phyloP scores from a whole-genome alignment of 2,888 invertebrate species.

The Loripinus fragilis region DNA sequence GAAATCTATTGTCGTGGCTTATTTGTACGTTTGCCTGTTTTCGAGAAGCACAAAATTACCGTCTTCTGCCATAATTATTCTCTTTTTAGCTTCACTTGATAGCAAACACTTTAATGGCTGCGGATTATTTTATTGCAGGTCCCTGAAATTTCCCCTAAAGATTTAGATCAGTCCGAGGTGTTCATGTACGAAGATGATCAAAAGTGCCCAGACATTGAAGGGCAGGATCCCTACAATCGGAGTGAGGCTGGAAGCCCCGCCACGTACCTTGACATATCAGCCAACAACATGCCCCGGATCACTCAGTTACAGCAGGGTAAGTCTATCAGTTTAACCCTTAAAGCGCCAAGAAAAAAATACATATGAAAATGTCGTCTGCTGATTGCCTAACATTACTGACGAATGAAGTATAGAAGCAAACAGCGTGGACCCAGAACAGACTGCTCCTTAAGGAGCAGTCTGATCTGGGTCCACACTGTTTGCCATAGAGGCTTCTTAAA shows the following conservation, averaged over 20 bases:
- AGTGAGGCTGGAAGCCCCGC: slow-evolving; percentile 39
- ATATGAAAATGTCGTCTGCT: too few species aligned
- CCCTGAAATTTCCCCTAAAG: slow-evolving; percentile 49
- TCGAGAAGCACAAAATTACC: too few species aligned
- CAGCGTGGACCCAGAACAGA: too few species aligned
- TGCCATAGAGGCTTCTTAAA: too few species aligned
- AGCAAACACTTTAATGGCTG: too few species aligned
- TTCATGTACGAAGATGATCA: slow-evolving; percentile 58
- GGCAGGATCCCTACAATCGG: slow-evolving; percentile 1
- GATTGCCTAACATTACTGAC: too few species aligned
- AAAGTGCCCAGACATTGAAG: neutral
- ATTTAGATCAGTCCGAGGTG: slow-evolving; percentile 54
- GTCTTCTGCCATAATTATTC: neutral
- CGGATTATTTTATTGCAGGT: slow-evolving; percentile 35
- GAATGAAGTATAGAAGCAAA: too few species aligned
- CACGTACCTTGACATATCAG: slow-evolving; percentile 56
- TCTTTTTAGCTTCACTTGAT: neutral
- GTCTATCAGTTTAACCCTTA: neutral
- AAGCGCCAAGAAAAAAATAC: too few species aligned
- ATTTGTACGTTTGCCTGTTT: too few species aligned
- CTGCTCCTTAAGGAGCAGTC: too few species aligned
- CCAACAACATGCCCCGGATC: slow-evolving; percentile 47
- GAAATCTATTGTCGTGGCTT: too few species aligned
- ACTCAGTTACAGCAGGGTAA: slow-evolving; percentile 48
- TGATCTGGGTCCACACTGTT: too few species aligned